Evolutionary conservation across 2,888 invertebrate genomes (phyloP), one percentile per base, ranked within the genome.

Genomic region (Andrena fulva): DNA sequence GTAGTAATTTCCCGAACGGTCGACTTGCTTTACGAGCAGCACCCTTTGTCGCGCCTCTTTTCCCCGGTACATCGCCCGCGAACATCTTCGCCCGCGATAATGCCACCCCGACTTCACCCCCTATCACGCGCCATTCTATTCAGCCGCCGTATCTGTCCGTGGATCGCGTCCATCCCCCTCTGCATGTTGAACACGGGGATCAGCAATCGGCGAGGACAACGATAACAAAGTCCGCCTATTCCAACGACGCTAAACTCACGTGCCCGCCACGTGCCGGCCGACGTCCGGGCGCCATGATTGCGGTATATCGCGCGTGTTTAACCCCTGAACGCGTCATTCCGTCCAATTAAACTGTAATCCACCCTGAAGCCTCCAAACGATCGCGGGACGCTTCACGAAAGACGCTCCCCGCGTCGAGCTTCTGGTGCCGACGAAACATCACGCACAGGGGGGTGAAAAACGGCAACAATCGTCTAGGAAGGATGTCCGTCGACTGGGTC

Each of bases 221-320:
- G 77, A 83, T 77, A 82, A 84, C 83, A 84, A 78, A 75, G 83
- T 77, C 77, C 64, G 62, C 68, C 82, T 84, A 82, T 84, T 84
- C 75, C 77, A 71, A 59, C 74, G 71, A 74, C 77, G 56, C 50
- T 31, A 67, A 42, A 64, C 59, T 75, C 83, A 78, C 83, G 83
- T 84, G 83, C 54, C 64, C 2, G 83, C 68, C 83, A 84, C 83
- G 83, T 84, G 83, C 83, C 83, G 75, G 52, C 62, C 64, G 62
- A 50, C 83, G 59, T 64, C 70, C 35, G 27, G 63, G 74, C 63
- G 83, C 70, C 77, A 72, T 83, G 20, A 84, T 71, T 82, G 77
- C 59, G 83, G 77, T 71, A 66, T 71, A 74, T 69, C 83, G 70
- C 74, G 68, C 83, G 83, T 84, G 83, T 75, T 82, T 78, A 75